Evolutionary conservation across 2,797 vertebrate genomes (phyloP).

Genomic region (Pangasius mekongensis): DNA sequence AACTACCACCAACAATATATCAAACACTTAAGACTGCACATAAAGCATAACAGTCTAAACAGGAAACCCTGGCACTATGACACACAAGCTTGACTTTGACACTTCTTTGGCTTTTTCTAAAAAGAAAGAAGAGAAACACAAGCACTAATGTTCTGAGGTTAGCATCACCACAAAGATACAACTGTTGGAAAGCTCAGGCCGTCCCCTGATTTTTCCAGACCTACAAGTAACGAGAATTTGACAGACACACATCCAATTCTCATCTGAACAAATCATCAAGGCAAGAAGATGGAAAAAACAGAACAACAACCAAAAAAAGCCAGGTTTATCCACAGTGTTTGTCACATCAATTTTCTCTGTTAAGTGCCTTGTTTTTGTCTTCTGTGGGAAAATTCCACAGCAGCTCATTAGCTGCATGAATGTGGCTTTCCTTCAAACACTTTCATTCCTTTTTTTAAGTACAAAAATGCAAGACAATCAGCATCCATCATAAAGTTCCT

Average conservation of each 20-base stretch:
- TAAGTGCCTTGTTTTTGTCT: conserved; percentile 37
- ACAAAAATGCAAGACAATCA: conserved; percentile 4
- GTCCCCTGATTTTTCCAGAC: conserved; percentile 37
- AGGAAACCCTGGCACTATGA: conserved; percentile 31
- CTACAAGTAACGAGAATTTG: conserved; percentile 33
- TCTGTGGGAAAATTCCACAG: conserved; percentile 29
- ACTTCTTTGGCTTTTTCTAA: conserved; percentile 59
- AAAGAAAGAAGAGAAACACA: conserved; percentile 27
- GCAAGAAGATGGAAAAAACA: conserved; percentile 27
- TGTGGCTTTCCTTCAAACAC: conserved; percentile 8
- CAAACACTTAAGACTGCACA: conserved; percentile 29
- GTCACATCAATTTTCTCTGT: conserved; percentile 14
- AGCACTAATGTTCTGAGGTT: conserved; percentile 41
- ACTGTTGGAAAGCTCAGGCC: conserved; percentile 23
- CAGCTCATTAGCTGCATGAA: conserved; percentile 9
- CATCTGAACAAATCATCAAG: conserved; percentile 47
- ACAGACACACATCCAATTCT: conserved; percentile 25
- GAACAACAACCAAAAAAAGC: neutral
- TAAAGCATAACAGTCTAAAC: conserved; percentile 22
- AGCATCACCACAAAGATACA: conserved; percentile 20
- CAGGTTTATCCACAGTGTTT: conserved; percentile 59
- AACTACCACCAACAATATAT: conserved; percentile 30
- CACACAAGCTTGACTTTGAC: conserved; percentile 40
- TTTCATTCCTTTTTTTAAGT: conserved; percentile 33
- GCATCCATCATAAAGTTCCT: conserved; percentile 13